Evolutionary conservation across 2,797 vertebrate species (phyloP).

Genomic region (Mormyrops attenuatus): DNA sequence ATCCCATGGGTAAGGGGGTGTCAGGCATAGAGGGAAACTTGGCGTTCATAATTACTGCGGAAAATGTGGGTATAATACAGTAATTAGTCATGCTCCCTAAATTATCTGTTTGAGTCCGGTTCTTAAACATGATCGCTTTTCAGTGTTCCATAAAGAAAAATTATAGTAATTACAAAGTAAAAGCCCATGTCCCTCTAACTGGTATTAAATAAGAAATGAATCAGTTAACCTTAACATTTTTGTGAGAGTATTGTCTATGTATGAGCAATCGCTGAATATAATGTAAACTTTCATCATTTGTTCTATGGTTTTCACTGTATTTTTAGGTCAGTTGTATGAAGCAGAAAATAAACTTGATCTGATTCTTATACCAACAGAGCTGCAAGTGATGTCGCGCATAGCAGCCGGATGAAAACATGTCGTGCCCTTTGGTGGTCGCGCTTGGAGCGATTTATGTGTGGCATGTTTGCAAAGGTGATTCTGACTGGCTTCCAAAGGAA

Average conservation of each 20-base stretch:
- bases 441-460: not conserved
- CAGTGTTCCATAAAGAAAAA: conserved; percentile 2
- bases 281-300: not conserved
- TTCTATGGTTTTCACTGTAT: not conserved
- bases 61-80: not conserved
- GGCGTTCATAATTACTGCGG: not conserved
- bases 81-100: not conserved
- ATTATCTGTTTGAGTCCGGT: not conserved
- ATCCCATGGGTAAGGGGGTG: not conserved
- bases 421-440: not conserved
- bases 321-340: not conserved
- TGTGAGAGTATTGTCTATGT: not conserved
- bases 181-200: not conserved
- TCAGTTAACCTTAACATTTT: conserved; percentile 12
- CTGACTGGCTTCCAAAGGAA: not conserved
- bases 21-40: not conserved
- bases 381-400: not conserved
- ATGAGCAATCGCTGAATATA: not conserved
- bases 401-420: not conserved
- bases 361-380: not conserved
- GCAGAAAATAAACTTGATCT: not conserved
- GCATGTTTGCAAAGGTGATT: not conserved
- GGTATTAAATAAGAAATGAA: conserved; percentile 10
- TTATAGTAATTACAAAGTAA: conserved; percentile 4
- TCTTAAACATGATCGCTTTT: conserved; percentile 6